These are phyloP conservation scores for Amblyopsis hoosieri DNA, from an alignment of 2,797 vertebrate genomes.

Conservation along the genomic window DNA sequence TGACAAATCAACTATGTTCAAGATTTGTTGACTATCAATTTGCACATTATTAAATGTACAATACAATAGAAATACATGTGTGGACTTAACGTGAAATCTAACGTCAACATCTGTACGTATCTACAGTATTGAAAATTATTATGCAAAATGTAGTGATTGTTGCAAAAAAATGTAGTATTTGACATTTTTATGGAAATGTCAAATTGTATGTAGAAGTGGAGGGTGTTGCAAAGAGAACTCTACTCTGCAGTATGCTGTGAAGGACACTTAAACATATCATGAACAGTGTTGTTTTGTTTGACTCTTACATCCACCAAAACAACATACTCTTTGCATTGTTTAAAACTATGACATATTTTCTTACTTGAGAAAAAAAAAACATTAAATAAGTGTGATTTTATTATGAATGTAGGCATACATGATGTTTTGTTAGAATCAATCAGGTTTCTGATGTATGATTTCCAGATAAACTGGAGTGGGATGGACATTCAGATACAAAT, in stretches of 20 bases:
- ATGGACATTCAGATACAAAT: conserved; percentile 37
- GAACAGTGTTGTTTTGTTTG: conserved; percentile 63
- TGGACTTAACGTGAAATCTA: conserved; percentile 53
- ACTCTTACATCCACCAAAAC: conserved; percentile 61
- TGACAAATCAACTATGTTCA: too few species aligned
- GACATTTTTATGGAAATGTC: conserved; percentile 65
- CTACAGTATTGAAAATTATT: conserved; percentile 63
- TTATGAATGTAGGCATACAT: conserved; percentile 62
- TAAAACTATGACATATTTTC: conserved; percentile 76
- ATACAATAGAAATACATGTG: conserved; percentile 47
- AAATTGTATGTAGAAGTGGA: conserved; percentile 57
- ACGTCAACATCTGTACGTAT: conserved; percentile 51
- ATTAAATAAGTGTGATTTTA: conserved; percentile 67
- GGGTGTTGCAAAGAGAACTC: conserved; percentile 51
- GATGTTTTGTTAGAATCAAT: conserved; percentile 58
- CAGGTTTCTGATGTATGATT: conserved; percentile 49
- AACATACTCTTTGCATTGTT: conserved; percentile 53
- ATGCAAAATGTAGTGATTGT: conserved; percentile 76
- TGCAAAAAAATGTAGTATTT: conserved; percentile 52
- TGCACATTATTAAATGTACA: conserved; percentile 58
- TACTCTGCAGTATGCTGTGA: conserved; percentile 60
- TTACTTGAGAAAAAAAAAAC: conserved; percentile 62
- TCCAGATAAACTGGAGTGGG: conserved; percentile 46
- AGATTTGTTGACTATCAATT: background rate
- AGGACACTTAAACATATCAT: conserved; percentile 71